phyloP scores from a whole-genome alignment of 2,797 vertebrate genomes.

The Sparus aurata region DNA sequence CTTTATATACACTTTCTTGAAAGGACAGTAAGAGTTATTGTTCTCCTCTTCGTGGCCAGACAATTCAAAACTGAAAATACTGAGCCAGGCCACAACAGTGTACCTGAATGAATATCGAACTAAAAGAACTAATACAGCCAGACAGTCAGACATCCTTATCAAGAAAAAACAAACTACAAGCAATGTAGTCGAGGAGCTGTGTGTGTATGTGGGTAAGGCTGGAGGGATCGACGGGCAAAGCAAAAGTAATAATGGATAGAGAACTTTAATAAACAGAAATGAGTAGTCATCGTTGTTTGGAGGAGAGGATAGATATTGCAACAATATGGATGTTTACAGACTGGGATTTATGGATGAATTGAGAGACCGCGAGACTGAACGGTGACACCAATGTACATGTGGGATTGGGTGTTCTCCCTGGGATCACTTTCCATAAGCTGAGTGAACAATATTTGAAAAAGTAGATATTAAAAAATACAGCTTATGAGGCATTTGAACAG shows the following conservation, averaged over 20 bases:
- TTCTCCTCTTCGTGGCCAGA: background rate
- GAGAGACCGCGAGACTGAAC: background rate
- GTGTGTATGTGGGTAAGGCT: background rate
- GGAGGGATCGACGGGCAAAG: background rate
- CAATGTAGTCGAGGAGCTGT: background rate
- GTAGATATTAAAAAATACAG: conserved; percentile 4
- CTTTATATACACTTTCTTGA: background rate
- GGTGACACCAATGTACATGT: background rate
- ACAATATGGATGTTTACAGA: background rate
- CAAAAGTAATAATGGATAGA: background rate
- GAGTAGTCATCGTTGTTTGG: background rate
- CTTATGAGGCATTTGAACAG: background rate
- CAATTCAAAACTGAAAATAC: background rate
- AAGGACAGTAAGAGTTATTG: background rate
- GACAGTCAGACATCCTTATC: background rate
- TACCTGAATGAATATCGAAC: background rate
- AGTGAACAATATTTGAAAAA: conserved; percentile 2
- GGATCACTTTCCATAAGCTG: background rate
- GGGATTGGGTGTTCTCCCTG: background rate
- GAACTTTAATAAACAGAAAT: conserved; percentile 6
- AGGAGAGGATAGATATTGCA: background rate
- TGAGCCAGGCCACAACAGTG: background rate
- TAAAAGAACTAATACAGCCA: background rate
- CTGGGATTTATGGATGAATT: background rate
- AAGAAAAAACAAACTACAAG: background rate